Evolutionary conservation across 1,140 invertebrate species (phyloP).

Genomic region (Atta texana): DNA sequence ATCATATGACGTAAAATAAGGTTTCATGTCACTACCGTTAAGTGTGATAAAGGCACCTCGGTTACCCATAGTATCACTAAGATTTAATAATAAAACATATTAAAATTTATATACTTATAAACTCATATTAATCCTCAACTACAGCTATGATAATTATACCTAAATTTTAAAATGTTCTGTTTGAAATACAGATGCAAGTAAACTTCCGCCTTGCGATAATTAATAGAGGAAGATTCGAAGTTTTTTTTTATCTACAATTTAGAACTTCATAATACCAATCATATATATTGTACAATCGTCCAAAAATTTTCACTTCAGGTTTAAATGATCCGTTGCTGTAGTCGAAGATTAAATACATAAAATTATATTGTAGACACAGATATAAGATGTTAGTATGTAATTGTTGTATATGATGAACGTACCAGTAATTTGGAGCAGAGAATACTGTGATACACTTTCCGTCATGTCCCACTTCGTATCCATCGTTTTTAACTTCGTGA

Average conservation of each 20-base stretch:
- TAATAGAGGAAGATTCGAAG: too few species aligned
- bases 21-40: slow-evolving; percentile 95
- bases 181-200: too few species aligned
- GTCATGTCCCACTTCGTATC: slow-evolving; percentile 97
- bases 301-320: too few species aligned
- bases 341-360: too few species aligned
- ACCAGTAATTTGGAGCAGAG: slow-evolving; percentile 99
- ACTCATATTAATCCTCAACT: not conserved
- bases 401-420: slow-evolving; percentile 66
- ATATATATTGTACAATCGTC: too few species aligned
- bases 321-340: too few species aligned
- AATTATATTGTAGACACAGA: not conserved
- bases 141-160: too few species aligned
- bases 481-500: slow-evolving; percentile 99
- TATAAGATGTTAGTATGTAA: not conserved
- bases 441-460: slow-evolving; percentile 98
- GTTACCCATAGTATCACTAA: slow-evolving; percentile 99
- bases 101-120: slow-evolving; percentile 38
- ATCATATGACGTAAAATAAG: slow-evolving; percentile 96
- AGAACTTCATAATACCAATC: too few species aligned
- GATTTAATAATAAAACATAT: slow-evolving; percentile 76
- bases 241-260: too few species aligned
- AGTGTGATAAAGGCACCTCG: slow-evolving; percentile 98
- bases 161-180: too few species aligned
- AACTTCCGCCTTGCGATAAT: too few species aligned